Base-by-base conservation (phyloP, 2,113 vertebrate species). In the Bujurquina vittata region DNA sequence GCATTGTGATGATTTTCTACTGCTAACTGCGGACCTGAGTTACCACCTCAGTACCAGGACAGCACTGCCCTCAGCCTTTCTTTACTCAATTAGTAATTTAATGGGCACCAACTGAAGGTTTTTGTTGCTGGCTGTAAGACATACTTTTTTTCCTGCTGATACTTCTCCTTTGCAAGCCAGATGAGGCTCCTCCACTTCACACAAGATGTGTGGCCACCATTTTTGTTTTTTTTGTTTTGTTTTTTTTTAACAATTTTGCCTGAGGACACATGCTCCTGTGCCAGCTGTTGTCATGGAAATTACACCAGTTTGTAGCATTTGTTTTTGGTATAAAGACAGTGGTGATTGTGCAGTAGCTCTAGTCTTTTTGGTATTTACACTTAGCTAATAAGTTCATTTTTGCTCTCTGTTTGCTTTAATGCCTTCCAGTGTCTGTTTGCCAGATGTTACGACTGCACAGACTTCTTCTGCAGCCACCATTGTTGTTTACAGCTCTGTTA, bases 261-360 rank as follows among this genome's bases (percentile, higher is more conserved):
- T 5, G 37, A 76, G 75, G 85, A 58, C 77, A 60, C 78, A 37
- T 37, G 15, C 69, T 85, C 79, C 63, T 80, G 58, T 83, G 84
- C 81, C 86, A 87, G 85, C 83, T 85, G 80, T 79, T 86, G 75
- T 80, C 76, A 84, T 77, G 81, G 84, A 91, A 85, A 91, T 87
- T 52, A 79, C 80, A 83, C 76, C 59, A 59, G 54, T 87, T 88
- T 81, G 43, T 76, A 81, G 37, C 72, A 37, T 88, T 84, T 79
- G 40, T 67, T 83, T 80, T 80, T 43, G 79, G 59, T 46, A 75
- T 67, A 58, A 73, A 87, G 67, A 65, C 79, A 73, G 81, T 57
- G 86, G n/a, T 85, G 84, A 87, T 87, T 40, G 73, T 18, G 31
- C 78, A 61, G 57, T 75, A 61, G 65, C 61, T 52, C 56, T 61